Evolutionary conservation across 2,888 invertebrate genomes (phyloP).

Genomic region (Spialia ferax): DNA sequence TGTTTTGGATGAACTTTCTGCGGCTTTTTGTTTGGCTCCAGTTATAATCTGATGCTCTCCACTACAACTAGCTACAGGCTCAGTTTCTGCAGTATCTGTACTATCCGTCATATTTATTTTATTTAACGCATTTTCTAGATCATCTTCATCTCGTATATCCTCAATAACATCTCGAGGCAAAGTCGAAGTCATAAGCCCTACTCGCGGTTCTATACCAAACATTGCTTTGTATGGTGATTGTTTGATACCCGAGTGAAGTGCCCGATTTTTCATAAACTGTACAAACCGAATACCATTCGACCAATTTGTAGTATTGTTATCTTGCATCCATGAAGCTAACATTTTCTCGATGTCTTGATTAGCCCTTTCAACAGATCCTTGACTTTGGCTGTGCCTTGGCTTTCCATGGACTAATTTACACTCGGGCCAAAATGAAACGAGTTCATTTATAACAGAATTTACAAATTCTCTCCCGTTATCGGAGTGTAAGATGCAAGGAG

Average conservation of each 20-base stretch:
- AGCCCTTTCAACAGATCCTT: slow-evolving; percentile 52
- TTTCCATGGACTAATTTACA: slow-evolving; percentile 62
- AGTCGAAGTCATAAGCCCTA: too few species aligned
- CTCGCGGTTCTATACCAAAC: too few species aligned
- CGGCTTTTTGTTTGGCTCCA: too few species aligned
- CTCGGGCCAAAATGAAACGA: slow-evolving; percentile 53
- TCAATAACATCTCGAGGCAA: too few species aligned
- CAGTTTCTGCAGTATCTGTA: too few species aligned
- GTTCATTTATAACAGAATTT: slow-evolving; percentile 49
- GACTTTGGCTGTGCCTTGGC: slow-evolving; percentile 42
- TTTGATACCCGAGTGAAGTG: slow-evolving; percentile 57
- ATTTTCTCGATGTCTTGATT: slow-evolving; percentile 63
- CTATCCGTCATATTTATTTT: too few species aligned
- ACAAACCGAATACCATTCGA: slow-evolving; percentile 63
- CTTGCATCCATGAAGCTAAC: slow-evolving; percentile 59
- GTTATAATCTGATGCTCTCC: too few species aligned
- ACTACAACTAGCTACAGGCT: too few species aligned
- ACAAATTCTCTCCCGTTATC: slow-evolving; percentile 58
- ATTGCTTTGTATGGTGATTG: too few species aligned
- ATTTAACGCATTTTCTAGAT: too few species aligned
- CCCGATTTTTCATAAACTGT: slow-evolving; percentile 66
- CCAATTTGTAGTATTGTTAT: slow-evolving; percentile 60
- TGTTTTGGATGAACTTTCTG: too few species aligned
- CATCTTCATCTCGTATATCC: too few species aligned
- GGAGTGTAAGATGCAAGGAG: slow-evolving; percentile 56